Conservation (phyloP, 2,113 vertebrate genomes). For the Plecotus auritus region DNA sequence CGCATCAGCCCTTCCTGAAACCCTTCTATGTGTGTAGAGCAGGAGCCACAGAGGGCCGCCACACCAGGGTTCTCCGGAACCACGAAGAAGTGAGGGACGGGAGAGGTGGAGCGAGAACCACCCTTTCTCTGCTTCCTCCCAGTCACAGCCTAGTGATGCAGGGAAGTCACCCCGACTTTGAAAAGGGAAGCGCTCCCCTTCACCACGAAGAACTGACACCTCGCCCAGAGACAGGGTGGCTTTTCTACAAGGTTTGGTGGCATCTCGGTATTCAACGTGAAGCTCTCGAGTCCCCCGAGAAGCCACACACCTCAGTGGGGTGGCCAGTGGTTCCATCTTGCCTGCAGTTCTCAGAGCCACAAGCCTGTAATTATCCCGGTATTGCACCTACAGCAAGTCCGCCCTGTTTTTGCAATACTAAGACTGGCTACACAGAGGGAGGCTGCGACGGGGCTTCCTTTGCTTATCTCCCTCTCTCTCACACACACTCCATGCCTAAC, state of each 20-base stretch:
- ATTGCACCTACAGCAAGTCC: not conserved
- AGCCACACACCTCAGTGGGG: not conserved
- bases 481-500: not conserved
- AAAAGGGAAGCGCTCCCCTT: not conserved
- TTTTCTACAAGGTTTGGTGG: accelerated
- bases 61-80: not conserved
- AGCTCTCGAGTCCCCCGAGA: not conserved
- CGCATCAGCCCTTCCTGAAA: not conserved
- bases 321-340: not conserved
- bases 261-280: accelerated
- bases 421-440: not conserved
- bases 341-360: not conserved
- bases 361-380: not conserved
- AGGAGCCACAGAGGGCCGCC: not conserved
- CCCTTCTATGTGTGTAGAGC: not conserved
- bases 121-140: not conserved
- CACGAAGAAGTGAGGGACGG: not conserved
- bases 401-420: not conserved
- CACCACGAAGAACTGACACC: not conserved
- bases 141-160: not conserved
- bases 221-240: not conserved
- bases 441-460: not conserved
- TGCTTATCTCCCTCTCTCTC: not conserved
- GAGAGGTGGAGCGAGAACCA: not conserved
- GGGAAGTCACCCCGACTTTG: not conserved